Evolutionary conservation across 37 sponge, comb jelly and placozoan species (phyloP).

Genomic region (Theonella swinhoei): DNA sequence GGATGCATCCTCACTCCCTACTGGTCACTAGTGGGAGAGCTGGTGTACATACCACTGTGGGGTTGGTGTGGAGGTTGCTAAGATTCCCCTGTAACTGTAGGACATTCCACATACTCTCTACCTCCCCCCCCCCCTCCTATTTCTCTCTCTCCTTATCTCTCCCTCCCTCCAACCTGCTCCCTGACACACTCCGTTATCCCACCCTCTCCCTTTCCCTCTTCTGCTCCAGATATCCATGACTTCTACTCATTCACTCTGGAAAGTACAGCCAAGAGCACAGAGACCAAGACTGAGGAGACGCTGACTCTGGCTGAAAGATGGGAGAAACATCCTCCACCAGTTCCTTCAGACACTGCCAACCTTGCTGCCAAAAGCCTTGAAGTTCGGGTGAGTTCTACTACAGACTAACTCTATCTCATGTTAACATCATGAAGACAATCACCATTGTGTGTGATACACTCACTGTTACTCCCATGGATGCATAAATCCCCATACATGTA

Average conservation of each 20-base stretch:
- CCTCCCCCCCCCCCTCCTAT: neutral
- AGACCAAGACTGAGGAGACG: slow-evolving; percentile 67
- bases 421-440: too few species aligned
- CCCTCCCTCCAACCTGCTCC: neutral
- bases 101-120: neutral
- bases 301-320: slow-evolving; percentile 63
- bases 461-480: too few species aligned
- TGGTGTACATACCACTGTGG: neutral
- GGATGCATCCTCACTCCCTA: too few species aligned
- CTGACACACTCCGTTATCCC: neutral
- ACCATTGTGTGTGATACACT: too few species aligned
- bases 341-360: slow-evolving; percentile 34
- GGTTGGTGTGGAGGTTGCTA: neutral
- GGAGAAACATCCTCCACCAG: slow-evolving; percentile 67
- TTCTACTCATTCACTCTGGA: slow-evolving; percentile 83
- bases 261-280: slow-evolving; percentile 41
- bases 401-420: too few species aligned
- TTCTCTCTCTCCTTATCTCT: neutral
- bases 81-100: neutral
- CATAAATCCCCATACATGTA: too few species aligned
- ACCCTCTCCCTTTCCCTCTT: neutral
- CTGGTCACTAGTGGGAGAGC: too few species aligned
- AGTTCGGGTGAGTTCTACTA: neutral
- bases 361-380: slow-evolving; percentile 40
- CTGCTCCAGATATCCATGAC: slow-evolving; percentile 81